Base-by-base conservation (phyloP, 2,113 vertebrate genomes). In the Archilochus colubris region DNA sequence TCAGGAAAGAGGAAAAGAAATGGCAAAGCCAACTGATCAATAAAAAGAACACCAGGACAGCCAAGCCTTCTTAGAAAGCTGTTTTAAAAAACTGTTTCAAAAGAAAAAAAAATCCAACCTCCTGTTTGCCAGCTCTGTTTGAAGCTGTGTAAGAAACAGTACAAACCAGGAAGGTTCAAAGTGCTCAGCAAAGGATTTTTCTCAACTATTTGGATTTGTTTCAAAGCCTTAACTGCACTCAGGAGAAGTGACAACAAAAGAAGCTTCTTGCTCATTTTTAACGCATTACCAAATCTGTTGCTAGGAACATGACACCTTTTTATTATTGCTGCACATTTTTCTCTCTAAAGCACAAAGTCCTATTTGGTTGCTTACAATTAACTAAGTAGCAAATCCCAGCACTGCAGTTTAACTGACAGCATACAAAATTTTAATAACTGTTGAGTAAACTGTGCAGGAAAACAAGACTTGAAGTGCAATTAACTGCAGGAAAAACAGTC, bases 231-330 rank as follows among this genome's bases (percentile, higher is more conserved):
- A 91, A 57, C 54, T 19, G 54, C 1, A 36, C 76, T 88, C 61
- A 83, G 55, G 43, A 89, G 92, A 92, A 93, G n/a, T 6, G 61
- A 90, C 83, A 93, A 94, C 62, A 92, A 85, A 91, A 91, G 87
- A 77, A 17, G 18, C 33, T 67, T 23, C 73, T 25, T 62, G 24
- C 89, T 91, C 89, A 33, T 93, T 94, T 83, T 79, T 40, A 54
- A 78, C 0, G 58, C 91, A 83, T 93, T 91, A 92, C 50, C 50
- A 81, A 58, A 82, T 54, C 80, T 70, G 62, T 24, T 53, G 40
- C 30, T 67, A 88, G 84, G 91, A 90, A 93, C 90, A 80, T 4
- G 72, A 79, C 82, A 83, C 44, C 2, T 68, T 88, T 88, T n/a
- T 13, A 33, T 62, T 69, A 46, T 0, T 24, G 78, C 82, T 69